These are phyloP conservation scores for Pholis gunnellus DNA, from an alignment of 2,113 vertebrate genomes.

Conservation along the genomic window DNA sequence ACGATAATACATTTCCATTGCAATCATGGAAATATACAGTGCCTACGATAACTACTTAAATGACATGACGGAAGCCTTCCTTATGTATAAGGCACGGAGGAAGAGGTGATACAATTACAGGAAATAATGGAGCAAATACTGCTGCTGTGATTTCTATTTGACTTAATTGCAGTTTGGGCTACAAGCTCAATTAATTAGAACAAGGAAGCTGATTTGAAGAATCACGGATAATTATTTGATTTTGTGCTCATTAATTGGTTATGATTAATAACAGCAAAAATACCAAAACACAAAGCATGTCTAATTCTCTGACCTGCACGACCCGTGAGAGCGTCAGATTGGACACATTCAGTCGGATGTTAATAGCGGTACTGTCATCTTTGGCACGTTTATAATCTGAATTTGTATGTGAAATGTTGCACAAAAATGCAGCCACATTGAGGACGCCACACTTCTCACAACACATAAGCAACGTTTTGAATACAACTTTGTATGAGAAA, in stretches of 20 bases:
- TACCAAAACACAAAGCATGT: conserved; percentile 78
- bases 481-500: neutral
- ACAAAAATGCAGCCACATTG: neutral
- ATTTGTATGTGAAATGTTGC: too few species aligned
- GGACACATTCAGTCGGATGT: neutral
- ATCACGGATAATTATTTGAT: conserved; percentile 57
- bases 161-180: conserved; percentile 41
- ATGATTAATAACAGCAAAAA: conserved; percentile 51
- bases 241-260: conserved; percentile 44
- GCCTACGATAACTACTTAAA: conserved; percentile 15
- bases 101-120: conserved; percentile 49
- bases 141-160: conserved; percentile 42
- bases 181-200: conserved; percentile 52
- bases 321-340: neutral
- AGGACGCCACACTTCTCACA: neutral
- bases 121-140: conserved; percentile 47
- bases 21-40: conserved; percentile 22
- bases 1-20: conserved; percentile 31
- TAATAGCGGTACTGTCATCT: neutral
- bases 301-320: conserved; percentile 4
- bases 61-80: conserved; percentile 30
- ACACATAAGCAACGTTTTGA: neutral
- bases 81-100: neutral
- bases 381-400: neutral
- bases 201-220: conserved; percentile 52